A percentile compares a stretch with the other conserved stretches of the same genome.
These are phyloP conservation scores for Clarias laeviceps DNA, from an alignment of 2,797 vertebrate genomes.

Conservation along the genomic window DNA sequence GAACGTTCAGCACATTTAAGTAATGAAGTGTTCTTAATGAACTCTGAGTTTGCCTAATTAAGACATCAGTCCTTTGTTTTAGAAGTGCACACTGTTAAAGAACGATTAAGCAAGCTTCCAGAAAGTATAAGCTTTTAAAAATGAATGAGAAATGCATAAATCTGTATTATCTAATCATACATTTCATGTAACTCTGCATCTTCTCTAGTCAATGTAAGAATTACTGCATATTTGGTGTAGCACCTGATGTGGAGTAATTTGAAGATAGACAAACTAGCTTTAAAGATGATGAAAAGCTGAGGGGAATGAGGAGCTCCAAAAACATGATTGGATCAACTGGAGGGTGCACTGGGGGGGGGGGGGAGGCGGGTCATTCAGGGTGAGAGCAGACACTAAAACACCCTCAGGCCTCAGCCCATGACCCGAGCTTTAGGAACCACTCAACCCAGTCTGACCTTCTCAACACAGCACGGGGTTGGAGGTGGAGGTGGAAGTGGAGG, in stretches of 20 bases:
- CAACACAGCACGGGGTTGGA: constrained; percentile 58
- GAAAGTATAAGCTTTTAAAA: background rate
- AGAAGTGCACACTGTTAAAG: constrained; percentile 22
- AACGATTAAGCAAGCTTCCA: constrained; percentile 19
- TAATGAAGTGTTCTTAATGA: constrained; percentile 49
- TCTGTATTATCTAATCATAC: background rate
- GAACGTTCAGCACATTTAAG: constrained; percentile 44
- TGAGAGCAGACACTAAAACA: constrained; percentile 52
- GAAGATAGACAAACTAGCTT: background rate
- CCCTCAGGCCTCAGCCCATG: constrained; percentile 61
- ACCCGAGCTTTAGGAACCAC: constrained; percentile 66
- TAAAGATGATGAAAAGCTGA: constrained; percentile 23
- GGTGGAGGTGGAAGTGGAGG: constrained; percentile 18
- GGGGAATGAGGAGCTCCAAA: constrained; percentile 45
- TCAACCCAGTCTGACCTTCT: constrained; percentile 67
- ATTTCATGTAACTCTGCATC: background rate
- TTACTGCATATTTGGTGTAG: background rate
- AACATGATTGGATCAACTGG: constrained; percentile 46
- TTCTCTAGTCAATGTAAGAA: background rate
- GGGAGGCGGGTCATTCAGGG: constrained; percentile 65
- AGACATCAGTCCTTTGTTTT: constrained; percentile 44
- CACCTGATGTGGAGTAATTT: background rate
- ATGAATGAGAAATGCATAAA: background rate
- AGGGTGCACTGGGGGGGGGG: constrained; percentile 34
- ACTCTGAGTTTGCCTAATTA: constrained; percentile 41